A percentile compares a stretch with the other conserved stretches of the same genome.
Evolutionary conservation across 2,113 vertebrate species (phyloP).

Genomic region (Albula glossodonta): DNA sequence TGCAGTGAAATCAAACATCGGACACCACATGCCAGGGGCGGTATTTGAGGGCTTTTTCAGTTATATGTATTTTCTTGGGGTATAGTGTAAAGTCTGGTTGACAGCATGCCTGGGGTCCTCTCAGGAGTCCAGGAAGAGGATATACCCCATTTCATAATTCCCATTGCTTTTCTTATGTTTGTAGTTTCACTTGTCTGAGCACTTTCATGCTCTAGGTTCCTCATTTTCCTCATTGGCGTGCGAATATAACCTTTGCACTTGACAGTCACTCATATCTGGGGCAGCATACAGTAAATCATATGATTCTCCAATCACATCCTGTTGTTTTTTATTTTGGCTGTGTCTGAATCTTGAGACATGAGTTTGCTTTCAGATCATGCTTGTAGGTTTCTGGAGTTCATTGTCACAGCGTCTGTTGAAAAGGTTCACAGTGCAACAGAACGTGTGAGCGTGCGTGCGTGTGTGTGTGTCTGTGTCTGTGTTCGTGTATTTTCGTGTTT

Average conservation of each 20-base stretch:
- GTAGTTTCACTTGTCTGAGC: not conserved
- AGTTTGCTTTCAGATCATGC: not conserved
- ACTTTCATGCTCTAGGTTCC: not conserved
- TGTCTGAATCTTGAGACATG: not conserved
- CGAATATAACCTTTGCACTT: not conserved
- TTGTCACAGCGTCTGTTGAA: not conserved
- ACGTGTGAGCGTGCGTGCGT: not conserved
- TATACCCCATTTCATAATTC: not conserved
- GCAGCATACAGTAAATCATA: not conserved
- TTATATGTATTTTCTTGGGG: not conserved
- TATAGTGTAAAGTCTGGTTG: not conserved
- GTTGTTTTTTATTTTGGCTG: not conserved
- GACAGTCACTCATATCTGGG: not conserved
- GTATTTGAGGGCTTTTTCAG: not conserved
- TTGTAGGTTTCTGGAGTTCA: not conserved
- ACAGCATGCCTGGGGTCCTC: not conserved
- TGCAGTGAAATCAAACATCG: not conserved
- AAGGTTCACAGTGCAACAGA: no score
- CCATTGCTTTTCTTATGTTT: not conserved
- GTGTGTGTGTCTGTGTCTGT: not conserved
- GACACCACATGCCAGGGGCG: not conserved
- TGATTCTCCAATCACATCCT: not conserved
- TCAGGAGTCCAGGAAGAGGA: not conserved
- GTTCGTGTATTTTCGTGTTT: not conserved
- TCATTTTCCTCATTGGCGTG: not conserved